phyloP scores from a whole-genome alignment of 2,113 vertebrate genomes.

The Macrotis lagotis region DNA sequence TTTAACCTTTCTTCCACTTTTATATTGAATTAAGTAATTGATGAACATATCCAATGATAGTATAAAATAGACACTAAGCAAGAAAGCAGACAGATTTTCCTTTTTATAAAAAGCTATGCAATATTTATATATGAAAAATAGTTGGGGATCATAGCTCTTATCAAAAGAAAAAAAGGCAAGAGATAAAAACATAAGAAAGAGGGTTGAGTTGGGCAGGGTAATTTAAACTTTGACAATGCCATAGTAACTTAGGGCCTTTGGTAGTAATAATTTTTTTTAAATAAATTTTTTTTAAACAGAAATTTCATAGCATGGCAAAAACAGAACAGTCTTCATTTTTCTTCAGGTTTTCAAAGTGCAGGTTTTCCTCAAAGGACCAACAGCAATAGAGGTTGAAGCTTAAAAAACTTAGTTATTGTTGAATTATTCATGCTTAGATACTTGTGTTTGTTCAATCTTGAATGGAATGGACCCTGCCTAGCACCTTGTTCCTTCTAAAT shows the following conservation, averaged over 20 bases:
- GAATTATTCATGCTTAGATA: slow-evolving; percentile 18
- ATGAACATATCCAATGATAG: neutral
- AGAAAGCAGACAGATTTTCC: neutral
- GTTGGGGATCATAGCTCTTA: neutral
- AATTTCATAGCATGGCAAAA: neutral
- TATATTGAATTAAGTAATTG: slow-evolving; percentile 44
- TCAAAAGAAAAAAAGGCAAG: neutral
- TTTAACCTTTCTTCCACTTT: slow-evolving; percentile 26
- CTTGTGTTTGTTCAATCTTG: neutral
- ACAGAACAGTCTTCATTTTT: neutral
- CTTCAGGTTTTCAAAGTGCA: slow-evolving; percentile 4
- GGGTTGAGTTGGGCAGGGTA: neutral
- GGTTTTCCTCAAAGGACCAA: neutral
- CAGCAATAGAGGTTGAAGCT: neutral
- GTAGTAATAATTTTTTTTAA: neutral
- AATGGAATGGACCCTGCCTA: slow-evolving; percentile 6
- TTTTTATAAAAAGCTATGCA: neutral
- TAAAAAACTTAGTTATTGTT: slow-evolving; percentile 1
- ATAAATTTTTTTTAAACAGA: slow-evolving; percentile 9
- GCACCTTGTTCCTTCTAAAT: slow-evolving; percentile 3
- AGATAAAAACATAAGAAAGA: neutral
- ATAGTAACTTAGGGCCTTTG: neutral
- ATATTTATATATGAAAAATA: neutral
- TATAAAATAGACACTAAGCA: neutral
- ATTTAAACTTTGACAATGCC: slow-evolving; percentile 36